Evolutionary conservation across 2,113 vertebrate species (phyloP), one percentile per base, ranked within the genome.

Genomic region (Tetrax tetrax): DNA sequence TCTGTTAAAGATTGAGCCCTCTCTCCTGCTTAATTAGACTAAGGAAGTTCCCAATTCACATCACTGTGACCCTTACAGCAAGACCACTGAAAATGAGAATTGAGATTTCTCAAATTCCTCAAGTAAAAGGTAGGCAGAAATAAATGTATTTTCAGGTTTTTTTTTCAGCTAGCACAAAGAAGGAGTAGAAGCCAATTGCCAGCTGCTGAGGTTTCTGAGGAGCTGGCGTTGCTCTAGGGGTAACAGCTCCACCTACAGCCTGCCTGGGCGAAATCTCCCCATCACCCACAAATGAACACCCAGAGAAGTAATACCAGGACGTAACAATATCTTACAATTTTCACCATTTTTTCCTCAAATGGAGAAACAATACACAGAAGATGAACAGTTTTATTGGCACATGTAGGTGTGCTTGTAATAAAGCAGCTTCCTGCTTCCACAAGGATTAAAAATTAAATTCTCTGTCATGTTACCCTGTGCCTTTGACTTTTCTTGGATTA

Each of bases 171-270:
- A 71, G 68, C 33, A 54, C 8, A 4, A 31, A 16, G 23, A 41
- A 38, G 25, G 38, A 82, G 45, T 57, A 23, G 41, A 41, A 59
- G 41, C 61, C 41, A 38, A 1, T 87, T 71, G 22, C 24, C 63
- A 48, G 81, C 84, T 50, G 66, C 56, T 21, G 83, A 84, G 43
- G 57, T 24, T 77, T 60, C 21, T 47, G 60, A 28, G 22, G 61
- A 45, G 77, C 43, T 12, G 59, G 41, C 47, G 0, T 12, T 41
- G 93, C 65, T 75, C 24, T 65, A 74, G 92, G 70, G 90, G 56
- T 63, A 91, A 95, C 63, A 95, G 95, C 89, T 35, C 87, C 93
- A 91, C 22, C 84, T 96, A 41, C 87, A 88, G 93, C 45, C 76
- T 23, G 28, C 68, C 23, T 5, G 79, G 7, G 43, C 43, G 51